Conservation (phyloP, 2,113 vertebrate genomes). For the Erythrolamprus reginae region DNA sequence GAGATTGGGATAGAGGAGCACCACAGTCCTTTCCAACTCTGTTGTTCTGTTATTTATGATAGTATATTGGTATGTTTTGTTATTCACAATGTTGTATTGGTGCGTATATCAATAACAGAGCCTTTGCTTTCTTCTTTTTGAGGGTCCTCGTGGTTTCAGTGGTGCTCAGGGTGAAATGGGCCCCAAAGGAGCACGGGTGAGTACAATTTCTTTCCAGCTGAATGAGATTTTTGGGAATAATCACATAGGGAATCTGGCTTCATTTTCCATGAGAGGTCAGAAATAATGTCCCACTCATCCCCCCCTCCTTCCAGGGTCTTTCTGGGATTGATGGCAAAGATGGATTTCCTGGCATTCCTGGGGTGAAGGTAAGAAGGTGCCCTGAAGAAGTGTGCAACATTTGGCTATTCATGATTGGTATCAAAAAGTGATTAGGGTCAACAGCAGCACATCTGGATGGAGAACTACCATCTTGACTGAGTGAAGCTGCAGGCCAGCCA, state of each 20-base stretch:
- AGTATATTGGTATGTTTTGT: too few species aligned
- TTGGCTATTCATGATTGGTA: not conserved
- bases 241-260: not conserved
- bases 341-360: slow-evolving; percentile 87
- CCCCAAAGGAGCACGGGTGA: slow-evolving; percentile 89
- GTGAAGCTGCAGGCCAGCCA: too few species aligned
- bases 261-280: not conserved
- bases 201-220: slow-evolving; percentile 43
- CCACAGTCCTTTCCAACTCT: not conserved
- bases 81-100: too few species aligned
- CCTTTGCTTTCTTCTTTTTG: slow-evolving; percentile 36
- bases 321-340: slow-evolving; percentile 97
- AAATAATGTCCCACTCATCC: not conserved
- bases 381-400: not conserved
- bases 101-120: too few species aligned
- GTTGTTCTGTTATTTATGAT: not conserved
- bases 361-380: slow-evolving; percentile 78
- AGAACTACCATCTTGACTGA: not conserved
- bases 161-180: slow-evolving; percentile 86
- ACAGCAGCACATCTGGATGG: not conserved
- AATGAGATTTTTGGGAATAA: not conserved
- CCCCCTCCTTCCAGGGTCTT: slow-evolving; percentile 75
- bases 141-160: slow-evolving; percentile 82
- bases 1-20: not conserved
- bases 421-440: not conserved